phyloP scores from a whole-genome alignment of 2,888 invertebrate species.

The Drosophila rubida region DNA sequence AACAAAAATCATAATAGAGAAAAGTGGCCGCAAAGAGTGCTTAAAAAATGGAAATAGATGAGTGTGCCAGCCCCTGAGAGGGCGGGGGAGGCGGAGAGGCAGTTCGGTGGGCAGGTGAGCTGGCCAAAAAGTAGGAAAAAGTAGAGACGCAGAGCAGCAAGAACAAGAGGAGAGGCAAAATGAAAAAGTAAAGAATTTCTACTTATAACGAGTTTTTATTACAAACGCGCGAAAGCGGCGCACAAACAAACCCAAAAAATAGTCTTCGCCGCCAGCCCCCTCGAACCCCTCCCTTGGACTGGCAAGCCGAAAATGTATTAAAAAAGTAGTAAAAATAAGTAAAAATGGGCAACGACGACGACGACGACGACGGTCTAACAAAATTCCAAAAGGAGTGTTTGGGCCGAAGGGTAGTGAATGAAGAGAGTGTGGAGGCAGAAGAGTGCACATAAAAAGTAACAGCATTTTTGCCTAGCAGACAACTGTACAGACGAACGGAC shows the following conservation, averaged over 20 bases:
- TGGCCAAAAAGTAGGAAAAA: conserved; percentile 31
- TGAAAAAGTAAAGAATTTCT: conserved; percentile 73
- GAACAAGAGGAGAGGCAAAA: conserved; percentile 27
- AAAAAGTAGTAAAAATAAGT: conserved; percentile 71
- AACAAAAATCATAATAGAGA: conserved; percentile 72
- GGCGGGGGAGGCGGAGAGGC: neutral
- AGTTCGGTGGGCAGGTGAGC: conserved; percentile 46
- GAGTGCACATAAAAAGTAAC: conserved; percentile 81
- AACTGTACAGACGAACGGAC: conserved; percentile 49
- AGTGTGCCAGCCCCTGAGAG: conserved; percentile 46
- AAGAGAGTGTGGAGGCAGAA: conserved; percentile 31
- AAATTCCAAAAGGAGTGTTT: conserved; percentile 64
- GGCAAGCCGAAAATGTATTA: conserved; percentile 73
- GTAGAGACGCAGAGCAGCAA: conserved; percentile 7
- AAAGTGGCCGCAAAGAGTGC: conserved; percentile 81
- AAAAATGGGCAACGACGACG: conserved; percentile 39
- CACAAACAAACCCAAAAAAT: conserved; percentile 56
- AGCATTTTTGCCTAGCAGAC: conserved; percentile 80
- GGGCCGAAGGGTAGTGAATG: conserved; percentile 14
- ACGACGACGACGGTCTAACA: conserved; percentile 46
- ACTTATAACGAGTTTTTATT: conserved; percentile 82
- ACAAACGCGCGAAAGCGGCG: conserved; percentile 77
- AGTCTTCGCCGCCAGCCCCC: neutral
- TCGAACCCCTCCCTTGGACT: neutral
- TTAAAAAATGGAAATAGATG: conserved; percentile 78